Evolutionary conservation across 2,797 vertebrate genomes (phyloP), one percentile per base, ranked within the genome.

Genomic region (Helicolenus hilgendorfi): DNA sequence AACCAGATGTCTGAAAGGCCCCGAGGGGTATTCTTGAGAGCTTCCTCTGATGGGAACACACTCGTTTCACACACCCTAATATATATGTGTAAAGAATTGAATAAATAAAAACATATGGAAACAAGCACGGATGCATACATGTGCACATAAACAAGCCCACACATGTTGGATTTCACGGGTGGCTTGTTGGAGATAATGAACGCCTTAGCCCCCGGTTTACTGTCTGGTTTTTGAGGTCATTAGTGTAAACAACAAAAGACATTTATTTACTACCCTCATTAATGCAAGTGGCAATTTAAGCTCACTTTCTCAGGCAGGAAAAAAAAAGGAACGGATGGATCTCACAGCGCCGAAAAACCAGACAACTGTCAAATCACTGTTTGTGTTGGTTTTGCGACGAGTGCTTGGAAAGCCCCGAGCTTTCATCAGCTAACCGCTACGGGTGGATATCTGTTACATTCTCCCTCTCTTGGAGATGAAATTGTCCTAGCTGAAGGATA

Each of bases 201-300:
- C 3, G 55, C 85, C 65, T 84, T 67, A 36, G 56, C 70, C 72
- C 67, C 55, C 38, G 45, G 72, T 89, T 94, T 89, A 90, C 86
- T 63, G 92, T 95, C 91, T 93, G 92, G 76, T 83, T 94, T 94
- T 86, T 58, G 68, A 84, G 93, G 92, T 97, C 91, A 95, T 93
- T 92, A 84, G 83, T 89, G 60, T 91, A 92, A 96, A 94, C 88
- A 92, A 92, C 90, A 73, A 91, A 85, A 92, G 89, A 86, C 88
- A 89, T 94, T 93, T 90, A 94, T 94, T 92, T 92, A 94, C 90
- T 85, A 87, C 72, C 45, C 89, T 91, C 89, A 94, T 96, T 95
- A 96, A 96, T 95, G 90, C 89, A 92, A 90, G 87, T 80, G 91
- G 78, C 70, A 93, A 91, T 92, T 93, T 86, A 84, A 89, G 81